Evolutionary conservation across 2,888 invertebrate species (phyloP).

Genomic region (Drosophila putrida): DNA sequence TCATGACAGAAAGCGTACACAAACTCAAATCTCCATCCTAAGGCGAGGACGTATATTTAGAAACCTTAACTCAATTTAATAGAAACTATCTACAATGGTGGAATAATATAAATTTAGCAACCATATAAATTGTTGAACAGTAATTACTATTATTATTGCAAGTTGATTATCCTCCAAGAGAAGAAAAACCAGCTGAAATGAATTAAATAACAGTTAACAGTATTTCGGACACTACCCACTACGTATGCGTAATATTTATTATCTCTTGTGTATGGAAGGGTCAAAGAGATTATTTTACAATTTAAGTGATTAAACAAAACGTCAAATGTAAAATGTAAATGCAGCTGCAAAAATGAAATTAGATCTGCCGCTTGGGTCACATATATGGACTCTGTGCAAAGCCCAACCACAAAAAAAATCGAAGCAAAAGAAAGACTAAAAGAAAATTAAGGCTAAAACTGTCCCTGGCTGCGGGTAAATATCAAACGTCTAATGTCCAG

Average conservation of each 20-base stretch:
- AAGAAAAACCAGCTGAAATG: neutral
- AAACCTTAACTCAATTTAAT: too few species aligned
- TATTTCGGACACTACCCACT: neutral
- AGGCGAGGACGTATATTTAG: too few species aligned
- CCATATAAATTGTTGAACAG: neutral
- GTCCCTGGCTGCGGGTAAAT: neutral
- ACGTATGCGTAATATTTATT: constrained; percentile 28
- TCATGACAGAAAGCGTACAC: too few species aligned
- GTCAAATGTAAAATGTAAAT: constrained; percentile 49
- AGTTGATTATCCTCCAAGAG: neutral
- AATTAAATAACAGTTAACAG: neutral
- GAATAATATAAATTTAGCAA: neutral
- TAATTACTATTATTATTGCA: neutral
- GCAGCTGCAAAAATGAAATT: constrained; percentile 45
- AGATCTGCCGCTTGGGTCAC: constrained; percentile 22
- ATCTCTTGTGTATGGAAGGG: constrained; percentile 9
- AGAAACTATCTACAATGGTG: neutral
- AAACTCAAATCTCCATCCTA: too few species aligned
- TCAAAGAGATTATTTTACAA: constrained; percentile 59
- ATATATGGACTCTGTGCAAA: constrained; percentile 9
- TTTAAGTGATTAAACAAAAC: constrained; percentile 59
- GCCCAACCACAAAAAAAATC: neutral
- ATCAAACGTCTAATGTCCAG: constrained; percentile 18
- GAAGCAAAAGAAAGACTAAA: constrained; percentile 11
- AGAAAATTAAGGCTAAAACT: constrained; percentile 7